Evolutionary conservation across 2,797 vertebrate species (phyloP).

Genomic region (Semaprochilodus insignis): DNA sequence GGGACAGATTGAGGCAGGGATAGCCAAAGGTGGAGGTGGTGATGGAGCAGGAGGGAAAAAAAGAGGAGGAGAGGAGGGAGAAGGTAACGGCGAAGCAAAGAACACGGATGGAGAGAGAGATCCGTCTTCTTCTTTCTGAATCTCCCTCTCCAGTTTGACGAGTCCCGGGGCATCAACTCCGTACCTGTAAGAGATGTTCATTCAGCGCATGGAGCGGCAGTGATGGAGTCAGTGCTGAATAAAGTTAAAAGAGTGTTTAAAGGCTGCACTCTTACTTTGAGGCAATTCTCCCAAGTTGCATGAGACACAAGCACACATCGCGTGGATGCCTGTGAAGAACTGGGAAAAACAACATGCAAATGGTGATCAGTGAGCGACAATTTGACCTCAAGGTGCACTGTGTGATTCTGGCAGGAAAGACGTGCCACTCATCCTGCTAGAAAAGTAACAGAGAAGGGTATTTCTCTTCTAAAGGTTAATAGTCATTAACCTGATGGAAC

Average conservation of each 20-base stretch:
- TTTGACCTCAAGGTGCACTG: background rate
- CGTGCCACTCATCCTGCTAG: background rate
- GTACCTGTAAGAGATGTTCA: slow-evolving; percentile 76
- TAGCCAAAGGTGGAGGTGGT: slow-evolving; percentile 58
- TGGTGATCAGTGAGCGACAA: slow-evolving; percentile 15
- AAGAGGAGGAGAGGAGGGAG: slow-evolving; percentile 78
- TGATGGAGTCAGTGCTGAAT: background rate
- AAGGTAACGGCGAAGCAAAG: slow-evolving; percentile 68
- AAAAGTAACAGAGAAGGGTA: background rate
- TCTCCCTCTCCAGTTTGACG: slow-evolving; percentile 94
- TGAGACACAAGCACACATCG: slow-evolving; percentile 94
- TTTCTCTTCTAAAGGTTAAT: background rate
- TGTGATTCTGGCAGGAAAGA: background rate
- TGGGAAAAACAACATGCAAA: slow-evolving; percentile 60
- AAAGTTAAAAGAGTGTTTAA: background rate
- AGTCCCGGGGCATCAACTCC: slow-evolving; percentile 93
- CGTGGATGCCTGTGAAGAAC: slow-evolving; percentile 95
- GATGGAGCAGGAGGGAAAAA: slow-evolving; percentile 61
- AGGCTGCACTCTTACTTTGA: slow-evolving; percentile 79
- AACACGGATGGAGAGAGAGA: slow-evolving; percentile 67
- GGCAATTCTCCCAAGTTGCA: slow-evolving; percentile 92
- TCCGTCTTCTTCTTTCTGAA: slow-evolving; percentile 87
- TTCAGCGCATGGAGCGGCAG: slow-evolving; percentile 1
- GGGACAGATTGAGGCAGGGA: slow-evolving; percentile 49
- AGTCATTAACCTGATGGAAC: background rate